A percentile compares a stretch with the other conserved stretches of the same genome.
phyloP scores from a whole-genome alignment of 2,888 invertebrate genomes.

The Mechanitis messenoides region DNA sequence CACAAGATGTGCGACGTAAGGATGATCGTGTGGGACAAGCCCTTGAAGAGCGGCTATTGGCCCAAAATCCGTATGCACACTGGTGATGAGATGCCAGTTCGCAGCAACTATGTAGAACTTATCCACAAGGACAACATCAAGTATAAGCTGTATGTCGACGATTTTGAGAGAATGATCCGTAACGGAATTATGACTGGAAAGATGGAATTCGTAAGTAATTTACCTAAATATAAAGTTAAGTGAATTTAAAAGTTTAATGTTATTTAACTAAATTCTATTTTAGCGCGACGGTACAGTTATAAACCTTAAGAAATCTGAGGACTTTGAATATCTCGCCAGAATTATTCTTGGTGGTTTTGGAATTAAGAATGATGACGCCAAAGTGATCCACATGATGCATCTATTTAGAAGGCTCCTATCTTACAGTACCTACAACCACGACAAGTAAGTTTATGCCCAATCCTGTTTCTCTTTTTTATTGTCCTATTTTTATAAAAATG shows the following conservation, averaged over 20 bases:
- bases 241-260: neutral
- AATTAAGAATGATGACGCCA: conserved; percentile 72
- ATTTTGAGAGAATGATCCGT: conserved; percentile 71
- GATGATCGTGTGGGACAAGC: conserved; percentile 62
- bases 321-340: conserved; percentile 80
- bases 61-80: conserved; percentile 76
- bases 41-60: conserved; percentile 73
- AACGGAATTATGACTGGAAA: conserved; percentile 64
- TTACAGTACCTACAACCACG: conserved; percentile 56
- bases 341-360: conserved; percentile 80
- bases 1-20: conserved; percentile 71
- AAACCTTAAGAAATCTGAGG: conserved; percentile 79
- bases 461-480: too few species aligned
- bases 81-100: conserved; percentile 75
- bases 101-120: conserved; percentile 59
- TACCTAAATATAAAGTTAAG: neutral
- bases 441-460: conserved; percentile 48
- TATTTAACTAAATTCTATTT: conserved; percentile 22
- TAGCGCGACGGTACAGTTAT: conserved; percentile 77
- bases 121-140: conserved; percentile 49
- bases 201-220: conserved; percentile 54
- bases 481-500: too few species aligned
- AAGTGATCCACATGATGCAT: conserved; percentile 62
- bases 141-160: conserved; percentile 50
- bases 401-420: conserved; percentile 56